A percentile compares a stretch with the other conserved stretches of the same genome.
Conservation (phyloP, 2,113 vertebrate genomes). For the Mixornis gularis region DNA sequence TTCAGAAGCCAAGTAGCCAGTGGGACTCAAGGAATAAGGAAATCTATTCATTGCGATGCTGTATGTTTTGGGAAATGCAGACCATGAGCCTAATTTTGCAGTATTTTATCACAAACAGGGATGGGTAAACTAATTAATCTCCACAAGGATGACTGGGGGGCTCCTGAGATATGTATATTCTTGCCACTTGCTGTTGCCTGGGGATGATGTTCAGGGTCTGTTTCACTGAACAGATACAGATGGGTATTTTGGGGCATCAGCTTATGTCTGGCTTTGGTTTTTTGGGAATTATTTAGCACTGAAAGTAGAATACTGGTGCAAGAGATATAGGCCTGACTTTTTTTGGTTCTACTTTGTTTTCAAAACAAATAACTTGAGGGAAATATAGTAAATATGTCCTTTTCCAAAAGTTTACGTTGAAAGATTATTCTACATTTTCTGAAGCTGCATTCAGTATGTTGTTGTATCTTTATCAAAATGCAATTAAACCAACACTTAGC, state of each 20-base stretch:
- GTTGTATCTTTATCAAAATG: background rate
- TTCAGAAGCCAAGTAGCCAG: background rate
- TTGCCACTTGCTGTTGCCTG: background rate
- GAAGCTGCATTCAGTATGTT: background rate
- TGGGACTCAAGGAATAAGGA: background rate
- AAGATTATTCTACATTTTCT: background rate
- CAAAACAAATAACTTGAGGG: background rate
- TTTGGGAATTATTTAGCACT: background rate
- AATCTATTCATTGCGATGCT: background rate
- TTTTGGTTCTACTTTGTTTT: background rate
- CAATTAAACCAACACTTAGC: background rate
- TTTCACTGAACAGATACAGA: background rate
- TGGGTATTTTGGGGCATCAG: background rate
- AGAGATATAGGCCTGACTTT: background rate
- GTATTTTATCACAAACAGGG: background rate
- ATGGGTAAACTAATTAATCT: background rate
- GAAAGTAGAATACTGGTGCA: background rate
- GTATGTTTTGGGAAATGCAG: background rate
- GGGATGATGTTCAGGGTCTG: background rate
- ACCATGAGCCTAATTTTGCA: background rate
- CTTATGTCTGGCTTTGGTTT: background rate
- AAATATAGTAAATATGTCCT: background rate
- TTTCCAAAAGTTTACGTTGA: background rate
- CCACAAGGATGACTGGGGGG: background rate
- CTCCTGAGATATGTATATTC: background rate